phyloP scores from a whole-genome alignment of 1,140 invertebrate species.

The Oppia nitens region DNA sequence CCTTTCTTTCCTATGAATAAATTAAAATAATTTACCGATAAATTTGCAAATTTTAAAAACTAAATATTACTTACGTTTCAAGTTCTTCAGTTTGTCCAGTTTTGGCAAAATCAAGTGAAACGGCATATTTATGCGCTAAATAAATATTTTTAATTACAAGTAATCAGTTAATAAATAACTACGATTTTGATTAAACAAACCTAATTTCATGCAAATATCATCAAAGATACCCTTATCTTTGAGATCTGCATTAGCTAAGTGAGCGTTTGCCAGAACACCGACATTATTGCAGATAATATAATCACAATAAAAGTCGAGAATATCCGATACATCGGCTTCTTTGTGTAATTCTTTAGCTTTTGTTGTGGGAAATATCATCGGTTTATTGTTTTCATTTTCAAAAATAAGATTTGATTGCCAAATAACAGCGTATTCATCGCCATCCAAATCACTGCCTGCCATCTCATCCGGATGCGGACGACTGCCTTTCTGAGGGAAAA shows the following conservation, averaged over 20 bases:
- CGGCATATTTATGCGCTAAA: constrained; percentile 23
- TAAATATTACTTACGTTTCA: neutral
- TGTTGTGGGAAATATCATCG: constrained; percentile 18
- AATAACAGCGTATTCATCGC: constrained; percentile 23
- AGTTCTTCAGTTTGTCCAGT: constrained; percentile 20
- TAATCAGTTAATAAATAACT: too few species aligned
- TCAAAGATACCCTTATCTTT: constrained; percentile 17
- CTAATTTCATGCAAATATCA: constrained; percentile 18
- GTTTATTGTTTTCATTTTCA: constrained; percentile 8
- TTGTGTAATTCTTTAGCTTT: neutral
- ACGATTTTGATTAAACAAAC: too few species aligned
- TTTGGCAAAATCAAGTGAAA: constrained; percentile 28
- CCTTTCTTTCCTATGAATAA: neutral
- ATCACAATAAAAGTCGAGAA: constrained; percentile 24
- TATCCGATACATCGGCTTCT: constrained; percentile 18
- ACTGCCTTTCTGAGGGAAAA: constrained; percentile 28
- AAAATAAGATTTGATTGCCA: constrained; percentile 20
- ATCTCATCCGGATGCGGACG: constrained; percentile 33
- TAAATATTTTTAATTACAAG: too few species aligned
- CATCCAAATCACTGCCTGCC: constrained; percentile 26
- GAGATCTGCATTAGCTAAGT: constrained; percentile 24
- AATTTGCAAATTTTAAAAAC: neutral
- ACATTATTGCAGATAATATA: constrained; percentile 26
- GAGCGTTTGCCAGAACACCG: constrained; percentile 23
- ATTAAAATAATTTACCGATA: neutral